Base-by-base conservation (phyloP, 2,797 vertebrate genomes). In the Halcyon smyrnensis region DNA sequence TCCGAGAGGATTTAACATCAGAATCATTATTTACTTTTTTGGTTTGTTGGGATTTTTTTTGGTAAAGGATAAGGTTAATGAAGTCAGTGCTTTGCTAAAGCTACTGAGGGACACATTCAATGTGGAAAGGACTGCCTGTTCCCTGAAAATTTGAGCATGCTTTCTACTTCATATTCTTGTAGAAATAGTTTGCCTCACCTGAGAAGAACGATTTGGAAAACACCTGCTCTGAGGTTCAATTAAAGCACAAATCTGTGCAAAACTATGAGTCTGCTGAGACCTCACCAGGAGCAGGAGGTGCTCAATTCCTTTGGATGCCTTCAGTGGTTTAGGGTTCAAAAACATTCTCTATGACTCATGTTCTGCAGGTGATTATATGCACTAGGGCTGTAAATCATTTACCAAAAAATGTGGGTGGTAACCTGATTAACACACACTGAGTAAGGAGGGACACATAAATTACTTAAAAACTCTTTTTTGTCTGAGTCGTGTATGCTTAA, bases 131-230 rank as follows among this genome's bases (percentile, higher is more conserved):
- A 79, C 63, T 1, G 6, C 28, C 25, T 87, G 7, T 67, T 93
- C 63, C 67, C 73, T 90, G 59, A 92, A 91, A 95, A 95, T 39
- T 39, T 36, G 56, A 89, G 11, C 23, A 69, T 84, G 36, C 56
- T 54, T 92, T 87, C 71, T 67, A 79, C 75, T 74, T 90, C 70
- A 62, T 87, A 92, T 88, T 94, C 63, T 36, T 81, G 43, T 64
- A 86, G 73, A 93, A 94, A 76, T 43, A 90, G 32, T 77, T 83
- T 90, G 56, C n/a, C 53, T 96, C 86, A 94, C 74, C 85, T 88
- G 86, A 95, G 84, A 93, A 68, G 53, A 90, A 95, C 78, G 71
- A 92, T 76, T 86, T 81, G 68, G 73, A 95, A 93, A 92, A 93
- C 53, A 85, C 74, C 51, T 88, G 65, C 75, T 81, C 89, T 90